Evolutionary conservation across 1,140 invertebrate genomes (phyloP).

Genomic region (Grapholita molesta): DNA sequence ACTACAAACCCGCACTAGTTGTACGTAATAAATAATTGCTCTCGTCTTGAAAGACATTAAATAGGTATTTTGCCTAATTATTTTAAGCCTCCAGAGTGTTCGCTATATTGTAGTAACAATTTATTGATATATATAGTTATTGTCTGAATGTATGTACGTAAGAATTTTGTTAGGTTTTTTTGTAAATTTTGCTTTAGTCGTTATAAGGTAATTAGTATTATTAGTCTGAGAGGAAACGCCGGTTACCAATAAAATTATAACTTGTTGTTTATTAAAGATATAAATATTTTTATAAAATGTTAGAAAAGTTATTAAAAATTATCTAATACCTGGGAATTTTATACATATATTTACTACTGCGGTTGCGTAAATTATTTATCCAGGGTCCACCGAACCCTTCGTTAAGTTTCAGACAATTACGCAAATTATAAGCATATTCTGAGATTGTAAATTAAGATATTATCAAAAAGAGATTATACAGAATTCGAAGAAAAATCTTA

Average conservation of each 20-base stretch:
- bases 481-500: conserved; percentile 38
- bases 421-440: conserved; percentile 50
- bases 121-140: conserved; percentile 41
- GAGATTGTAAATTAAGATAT: conserved; percentile 57
- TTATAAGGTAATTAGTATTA: conserved; percentile 72
- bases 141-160: conserved; percentile 67
- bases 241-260: conserved; percentile 77
- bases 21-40: conserved; percentile 42
- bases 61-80: conserved; percentile 36
- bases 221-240: conserved; percentile 76
- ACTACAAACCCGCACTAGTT: conserved; percentile 33
- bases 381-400: conserved; percentile 40
- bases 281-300: conserved; percentile 73
- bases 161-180: conserved; percentile 51
- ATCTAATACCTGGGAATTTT: conserved; percentile 56
- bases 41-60: conserved; percentile 52
- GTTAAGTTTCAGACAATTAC: conserved; percentile 72
- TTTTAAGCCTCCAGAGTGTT: conserved; percentile 69
- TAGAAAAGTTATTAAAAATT: conserved; percentile 68
- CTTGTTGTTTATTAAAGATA: conserved; percentile 76
- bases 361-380: conserved; percentile 69
- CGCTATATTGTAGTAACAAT: conserved; percentile 55
- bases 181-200: conserved; percentile 71
- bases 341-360: conserved; percentile 33
- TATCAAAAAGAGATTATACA: conserved; percentile 39